A percentile compares a stretch with the other conserved stretches of the same genome.
phyloP scores from a whole-genome alignment of 2,113 vertebrate genomes.

The Spea multiplicata region DNA sequence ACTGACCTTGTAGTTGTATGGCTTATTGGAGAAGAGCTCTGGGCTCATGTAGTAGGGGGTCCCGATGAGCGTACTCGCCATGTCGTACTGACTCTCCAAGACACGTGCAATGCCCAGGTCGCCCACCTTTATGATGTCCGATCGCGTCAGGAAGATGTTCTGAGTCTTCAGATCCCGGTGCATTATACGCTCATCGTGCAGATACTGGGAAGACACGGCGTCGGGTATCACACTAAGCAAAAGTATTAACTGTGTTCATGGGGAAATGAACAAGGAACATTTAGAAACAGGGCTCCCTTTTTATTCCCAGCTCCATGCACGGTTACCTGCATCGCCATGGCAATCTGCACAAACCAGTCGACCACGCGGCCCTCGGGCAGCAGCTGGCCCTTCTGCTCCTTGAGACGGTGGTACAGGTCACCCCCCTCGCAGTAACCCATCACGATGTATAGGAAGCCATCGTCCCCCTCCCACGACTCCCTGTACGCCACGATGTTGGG shows the following conservation, averaged over 20 bases:
- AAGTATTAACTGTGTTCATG: no score
- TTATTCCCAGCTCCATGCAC: not conserved
- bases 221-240: no score
- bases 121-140: slow-evolving; percentile 96
- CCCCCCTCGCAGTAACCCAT: slow-evolving; percentile 98
- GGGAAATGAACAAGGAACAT: no score
- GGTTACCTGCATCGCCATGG: slow-evolving; percentile 93
- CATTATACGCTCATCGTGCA: slow-evolving; percentile 92
- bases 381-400: slow-evolving; percentile 87
- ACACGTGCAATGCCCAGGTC: slow-evolving; percentile 94
- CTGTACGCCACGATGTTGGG: slow-evolving; percentile 96
- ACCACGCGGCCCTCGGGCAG: slow-evolving; percentile 89
- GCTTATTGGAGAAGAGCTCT: slow-evolving; percentile 92
- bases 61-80: slow-evolving; percentile 95
- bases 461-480: slow-evolving; percentile 92
- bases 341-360: slow-evolving; percentile 98
- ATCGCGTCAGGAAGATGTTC: slow-evolving; percentile 94
- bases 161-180: slow-evolving; percentile 97
- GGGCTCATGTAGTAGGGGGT: slow-evolving; percentile 99
- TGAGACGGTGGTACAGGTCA: slow-evolving; percentile 91
- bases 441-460: slow-evolving; percentile 88
- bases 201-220: slow-evolving; percentile 72
- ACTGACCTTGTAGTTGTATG: slow-evolving; percentile 96
- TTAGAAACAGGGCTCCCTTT: no score
- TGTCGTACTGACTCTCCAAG: slow-evolving; percentile 89